phyloP scores from a whole-genome alignment of 2,113 vertebrate species.

The Aleadryas rufinucha region DNA sequence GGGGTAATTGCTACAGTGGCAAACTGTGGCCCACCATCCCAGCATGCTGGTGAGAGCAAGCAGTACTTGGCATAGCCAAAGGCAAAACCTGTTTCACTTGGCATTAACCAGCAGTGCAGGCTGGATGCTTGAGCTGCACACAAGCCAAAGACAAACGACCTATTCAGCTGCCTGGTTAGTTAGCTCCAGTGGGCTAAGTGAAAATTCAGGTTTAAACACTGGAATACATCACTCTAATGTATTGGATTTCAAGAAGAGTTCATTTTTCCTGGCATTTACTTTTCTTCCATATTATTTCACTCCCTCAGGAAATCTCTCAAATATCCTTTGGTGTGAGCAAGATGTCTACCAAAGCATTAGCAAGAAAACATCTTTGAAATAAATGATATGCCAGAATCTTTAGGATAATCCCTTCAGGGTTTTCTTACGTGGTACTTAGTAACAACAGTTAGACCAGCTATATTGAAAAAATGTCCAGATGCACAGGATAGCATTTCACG shows the following conservation, averaged over 20 bases:
- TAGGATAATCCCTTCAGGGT: not conserved
- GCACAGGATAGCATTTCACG: not conserved
- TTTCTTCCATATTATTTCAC: not conserved
- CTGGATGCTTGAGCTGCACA: not conserved
- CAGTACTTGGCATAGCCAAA: not conserved
- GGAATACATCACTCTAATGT: not conserved
- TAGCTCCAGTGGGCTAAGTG: conserved; percentile 3
- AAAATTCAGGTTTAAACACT: conserved; percentile 11
- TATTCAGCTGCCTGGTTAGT: not conserved
- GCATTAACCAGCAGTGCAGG: not conserved
- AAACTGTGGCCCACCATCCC: not conserved
- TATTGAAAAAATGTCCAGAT: not conserved
- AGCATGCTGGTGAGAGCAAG: not conserved
- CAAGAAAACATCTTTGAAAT: not conserved
- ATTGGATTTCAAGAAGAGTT: conserved; percentile 14
- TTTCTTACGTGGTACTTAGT: not conserved
- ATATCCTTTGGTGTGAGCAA: not conserved
- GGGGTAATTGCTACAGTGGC: not conserved
- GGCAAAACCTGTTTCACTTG: conserved; percentile 30
- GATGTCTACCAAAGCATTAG: not conserved
- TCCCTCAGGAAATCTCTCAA: not conserved
- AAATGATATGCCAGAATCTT: not conserved
- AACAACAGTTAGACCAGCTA: not conserved
- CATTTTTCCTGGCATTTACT: not conserved
- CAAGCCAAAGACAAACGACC: conserved; percentile 5